A percentile compares a stretch with the other conserved stretches of the same genome.
phyloP scores from a whole-genome alignment of 2,797 vertebrate genomes.

The Propithecus deckenii region DNA sequence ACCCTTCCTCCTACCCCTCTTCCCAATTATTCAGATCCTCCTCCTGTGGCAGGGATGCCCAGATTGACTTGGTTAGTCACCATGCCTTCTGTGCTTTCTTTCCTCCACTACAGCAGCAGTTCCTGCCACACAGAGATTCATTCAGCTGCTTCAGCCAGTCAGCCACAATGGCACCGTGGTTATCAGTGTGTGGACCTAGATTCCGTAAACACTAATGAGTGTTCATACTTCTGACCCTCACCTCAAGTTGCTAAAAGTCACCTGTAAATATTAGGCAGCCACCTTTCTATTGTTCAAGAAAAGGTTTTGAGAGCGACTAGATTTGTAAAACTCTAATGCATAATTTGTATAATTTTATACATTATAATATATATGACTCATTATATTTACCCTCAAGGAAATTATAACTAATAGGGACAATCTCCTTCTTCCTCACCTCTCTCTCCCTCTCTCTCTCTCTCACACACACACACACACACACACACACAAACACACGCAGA shows the following conservation, averaged over 20 bases:
- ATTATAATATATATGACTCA: neutral
- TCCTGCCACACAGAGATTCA: conserved; percentile 68
- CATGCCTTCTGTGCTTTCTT: conserved; percentile 59
- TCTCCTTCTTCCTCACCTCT: neutral
- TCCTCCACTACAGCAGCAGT: conserved; percentile 41
- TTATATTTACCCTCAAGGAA: conserved; percentile 16
- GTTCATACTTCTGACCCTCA: conserved; percentile 60
- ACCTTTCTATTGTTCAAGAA: conserved; percentile 59
- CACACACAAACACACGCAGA: neutral
- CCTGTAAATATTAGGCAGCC: conserved; percentile 39
- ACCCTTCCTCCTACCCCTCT: neutral
- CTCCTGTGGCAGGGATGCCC: neutral
- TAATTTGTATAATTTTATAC: neutral
- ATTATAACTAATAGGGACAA: neutral
- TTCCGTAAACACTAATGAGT: conserved; percentile 66
- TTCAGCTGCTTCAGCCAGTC: conserved; percentile 61
- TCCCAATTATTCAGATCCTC: conserved; percentile 52
- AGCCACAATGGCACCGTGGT: neutral
- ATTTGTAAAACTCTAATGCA: neutral
- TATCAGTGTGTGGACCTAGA: conserved; percentile 63
- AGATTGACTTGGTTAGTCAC: conserved; percentile 11
- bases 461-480: too few species aligned
- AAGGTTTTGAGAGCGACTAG: neutral
- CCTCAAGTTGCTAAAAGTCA: conserved; percentile 72
- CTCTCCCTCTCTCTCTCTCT: neutral